phyloP scores from a whole-genome alignment of 30 jellyfish, hydroid and myxozoan species.

The Phacellophora camtschatica region DNA sequence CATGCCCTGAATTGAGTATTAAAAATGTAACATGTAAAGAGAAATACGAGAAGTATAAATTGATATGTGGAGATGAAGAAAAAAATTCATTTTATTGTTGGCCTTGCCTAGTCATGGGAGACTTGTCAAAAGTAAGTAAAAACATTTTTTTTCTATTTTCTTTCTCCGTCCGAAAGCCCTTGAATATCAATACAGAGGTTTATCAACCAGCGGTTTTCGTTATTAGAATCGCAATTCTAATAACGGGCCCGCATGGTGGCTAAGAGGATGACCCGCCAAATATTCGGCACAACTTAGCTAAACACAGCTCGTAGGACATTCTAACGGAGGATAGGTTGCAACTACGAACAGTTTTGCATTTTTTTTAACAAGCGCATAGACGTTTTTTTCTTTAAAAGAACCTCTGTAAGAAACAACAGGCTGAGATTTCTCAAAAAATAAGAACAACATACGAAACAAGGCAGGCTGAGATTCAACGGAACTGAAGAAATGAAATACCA shows the following conservation, averaged over 20 bases:
- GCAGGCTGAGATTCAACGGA: neutral
- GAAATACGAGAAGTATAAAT: neutral
- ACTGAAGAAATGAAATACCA: too few species aligned
- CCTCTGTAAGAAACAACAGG: too few species aligned
- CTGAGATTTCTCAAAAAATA: too few species aligned
- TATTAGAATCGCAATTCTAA: neutral
- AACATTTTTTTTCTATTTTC: neutral
- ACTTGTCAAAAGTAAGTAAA: constrained; percentile 13
- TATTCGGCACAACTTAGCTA: neutral
- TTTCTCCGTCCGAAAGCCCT: neutral
- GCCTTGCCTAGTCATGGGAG: constrained; percentile 15
- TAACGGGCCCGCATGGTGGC: constrained; percentile 24
- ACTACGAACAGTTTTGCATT: neutral
- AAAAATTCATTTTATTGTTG: neutral
- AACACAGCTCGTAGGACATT: neutral
- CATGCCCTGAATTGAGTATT: too few species aligned
- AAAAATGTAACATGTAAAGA: too few species aligned
- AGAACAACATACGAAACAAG: neutral
- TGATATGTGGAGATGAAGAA: constrained; percentile 2
- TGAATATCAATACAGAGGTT: neutral
- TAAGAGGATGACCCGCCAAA: constrained; percentile 15
- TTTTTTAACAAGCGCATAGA: too few species aligned
- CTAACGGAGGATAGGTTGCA: neutral
- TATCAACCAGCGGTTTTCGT: constrained; percentile 1
- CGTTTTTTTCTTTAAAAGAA: too few species aligned